These are phyloP conservation scores for Diogma glabrata DNA, from an alignment of 2,888 invertebrate species.

Conservation along the genomic window DNA sequence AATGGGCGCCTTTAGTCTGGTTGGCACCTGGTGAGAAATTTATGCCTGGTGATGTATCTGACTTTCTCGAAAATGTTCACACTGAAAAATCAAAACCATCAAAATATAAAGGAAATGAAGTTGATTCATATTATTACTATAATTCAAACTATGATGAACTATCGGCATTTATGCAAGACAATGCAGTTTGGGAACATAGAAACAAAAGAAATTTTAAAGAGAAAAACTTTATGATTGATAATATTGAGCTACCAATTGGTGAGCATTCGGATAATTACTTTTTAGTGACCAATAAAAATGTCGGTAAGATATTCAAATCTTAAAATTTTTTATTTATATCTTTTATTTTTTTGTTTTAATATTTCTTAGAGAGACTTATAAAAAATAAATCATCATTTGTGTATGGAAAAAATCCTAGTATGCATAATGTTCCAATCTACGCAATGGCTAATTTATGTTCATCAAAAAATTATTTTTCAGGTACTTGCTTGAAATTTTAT, in stretches of 20 bases:
- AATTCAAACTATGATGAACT: constrained; percentile 4
- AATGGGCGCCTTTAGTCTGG: constrained; percentile 57
- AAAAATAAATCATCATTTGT: constrained; percentile 42
- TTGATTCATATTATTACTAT: constrained; percentile 8
- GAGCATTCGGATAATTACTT: constrained; percentile 35
- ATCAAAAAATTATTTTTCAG: too few relatives aligned
- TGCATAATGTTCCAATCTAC: constrained; percentile 45
- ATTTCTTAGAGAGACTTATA: constrained; percentile 26
- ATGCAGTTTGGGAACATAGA: constrained; percentile 3
- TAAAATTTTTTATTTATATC: too few relatives aligned
- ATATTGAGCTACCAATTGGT: constrained; percentile 23
- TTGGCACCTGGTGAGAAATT: constrained; percentile 52
- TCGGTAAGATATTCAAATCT: constrained; percentile 35
- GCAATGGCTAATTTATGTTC: constrained; percentile 43
- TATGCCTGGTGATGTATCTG: constrained; percentile 47
- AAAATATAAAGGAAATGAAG: constrained; percentile 8
- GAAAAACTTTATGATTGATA: background rate
- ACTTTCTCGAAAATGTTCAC: constrained; percentile 46
- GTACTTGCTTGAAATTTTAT: too few relatives aligned
- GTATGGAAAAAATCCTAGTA: constrained; percentile 45
- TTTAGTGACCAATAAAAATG: constrained; percentile 39
- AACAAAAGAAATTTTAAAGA: constrained; percentile 9
- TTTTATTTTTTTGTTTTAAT: background rate
- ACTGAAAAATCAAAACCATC: constrained; percentile 25
- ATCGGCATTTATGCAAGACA: constrained; percentile 3